Percentiles rank a stretch among this genome's conserved stretches.
phyloP scores from a whole-genome alignment of 2,888 invertebrate genomes.

The Leptura quadrifasciata region DNA sequence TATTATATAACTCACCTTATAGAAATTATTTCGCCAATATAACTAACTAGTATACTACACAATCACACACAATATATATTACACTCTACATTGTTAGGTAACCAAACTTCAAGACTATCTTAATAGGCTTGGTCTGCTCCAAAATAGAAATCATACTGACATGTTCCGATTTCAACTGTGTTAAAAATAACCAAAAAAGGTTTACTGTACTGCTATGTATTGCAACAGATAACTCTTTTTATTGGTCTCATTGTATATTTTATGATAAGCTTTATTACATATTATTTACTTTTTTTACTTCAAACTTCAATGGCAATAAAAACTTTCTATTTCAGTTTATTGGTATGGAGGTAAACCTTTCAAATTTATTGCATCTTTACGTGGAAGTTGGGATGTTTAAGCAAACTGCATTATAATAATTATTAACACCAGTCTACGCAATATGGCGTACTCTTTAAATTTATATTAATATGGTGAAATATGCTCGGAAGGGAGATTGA shows the following conservation, averaged over 20 bases:
- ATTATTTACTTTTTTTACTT: not conserved
- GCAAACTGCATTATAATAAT: too few relatives aligned
- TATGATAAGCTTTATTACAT: not conserved
- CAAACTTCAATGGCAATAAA: not conserved
- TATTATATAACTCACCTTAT: too few relatives aligned
- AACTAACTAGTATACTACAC: not conserved
- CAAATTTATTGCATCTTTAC: not conserved
- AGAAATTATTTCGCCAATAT: too few relatives aligned
- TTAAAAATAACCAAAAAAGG: not conserved
- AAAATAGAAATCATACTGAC: not conserved
- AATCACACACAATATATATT: not conserved
- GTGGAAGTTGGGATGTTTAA: not conserved
- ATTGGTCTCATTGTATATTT: not conserved
- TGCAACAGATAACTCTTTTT: not conserved
- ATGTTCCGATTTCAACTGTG: not conserved
- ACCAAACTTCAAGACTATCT: too few relatives aligned
- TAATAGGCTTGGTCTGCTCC: not conserved
- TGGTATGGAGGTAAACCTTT: not conserved
- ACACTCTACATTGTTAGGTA: too few relatives aligned
- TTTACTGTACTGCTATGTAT: not conserved
- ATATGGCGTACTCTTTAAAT: too few relatives aligned
- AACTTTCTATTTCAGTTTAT: conserved; percentile 4
- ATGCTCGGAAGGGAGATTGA: too few relatives aligned
- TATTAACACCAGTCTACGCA: too few relatives aligned
- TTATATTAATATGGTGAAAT: too few relatives aligned